Base-by-base conservation (phyloP, 2,797 vertebrate genomes). In the Catharus ustulatus region DNA sequence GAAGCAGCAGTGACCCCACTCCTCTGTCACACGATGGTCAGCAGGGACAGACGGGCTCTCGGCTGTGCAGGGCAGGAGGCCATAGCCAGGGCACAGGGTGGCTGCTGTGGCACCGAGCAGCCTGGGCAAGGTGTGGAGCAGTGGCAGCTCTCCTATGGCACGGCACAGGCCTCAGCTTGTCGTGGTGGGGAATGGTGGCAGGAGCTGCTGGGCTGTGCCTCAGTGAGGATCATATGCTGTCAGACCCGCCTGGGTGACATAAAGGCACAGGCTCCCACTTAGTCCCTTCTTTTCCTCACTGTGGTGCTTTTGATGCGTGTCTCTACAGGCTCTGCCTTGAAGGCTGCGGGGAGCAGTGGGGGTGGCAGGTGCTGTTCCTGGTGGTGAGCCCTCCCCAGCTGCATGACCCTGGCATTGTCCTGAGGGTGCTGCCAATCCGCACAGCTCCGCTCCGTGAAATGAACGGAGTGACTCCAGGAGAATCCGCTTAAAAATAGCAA, bases 401-500 rank as follows among this genome's bases (percentile, higher is more conserved):
- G 52, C 3, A 0, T 4, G 8, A 10, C 55, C 59, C 40, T n/a
- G 10, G 3, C 0, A 0, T 34, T 34, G 52, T 21, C n/a, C 57
- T 13, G 12, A 20, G 61, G 36, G 45, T 34, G 48, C 46, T 21
- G 61, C 64, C 66, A 7, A 0, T 18, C 51, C 43, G 2, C 1
- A 0, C n/a, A 8, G 48, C 29, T 12, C 17, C 0, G 0, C 38
- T 43, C 46, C 26, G 0, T 43, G 11, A 54, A 75, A 46, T 64
- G 49, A 91, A 72, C 48, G 61, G 46, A 82, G 55, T 14, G 62
- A 34, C 34, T 92, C 80, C 48, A 0, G 16, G 68, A 78, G 63
- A 67, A 67, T 46, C 52, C 17, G 4, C 90, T 76, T 84, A 55
- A 82, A 93, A 89, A 84, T 63, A 93, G 91, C 77, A 68, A 0